Percentiles rank a stretch among this genome's conserved stretches.
Conservation (phyloP, 2,888 invertebrate genomes). For the Cosmia trapezina region DNA sequence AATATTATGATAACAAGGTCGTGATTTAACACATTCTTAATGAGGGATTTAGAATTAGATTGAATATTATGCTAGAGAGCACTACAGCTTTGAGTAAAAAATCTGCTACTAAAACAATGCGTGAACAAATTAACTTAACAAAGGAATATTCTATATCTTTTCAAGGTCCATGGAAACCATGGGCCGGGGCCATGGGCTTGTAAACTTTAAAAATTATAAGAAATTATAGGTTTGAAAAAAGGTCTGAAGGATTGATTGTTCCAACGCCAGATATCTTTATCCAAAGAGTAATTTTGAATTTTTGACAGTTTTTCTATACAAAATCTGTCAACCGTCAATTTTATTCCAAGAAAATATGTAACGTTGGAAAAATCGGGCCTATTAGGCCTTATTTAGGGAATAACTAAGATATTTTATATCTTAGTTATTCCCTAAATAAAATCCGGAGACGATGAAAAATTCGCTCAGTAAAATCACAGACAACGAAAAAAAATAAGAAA, state of each 20-base stretch:
- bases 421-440: neutral
- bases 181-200: no score
- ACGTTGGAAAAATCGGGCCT: no score
- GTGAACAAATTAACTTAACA: neutral
- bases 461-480: neutral
- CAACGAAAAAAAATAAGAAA: neutral
- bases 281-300: no score
- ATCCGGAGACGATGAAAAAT: neutral
- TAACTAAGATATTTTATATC: no score
- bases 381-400: no score
- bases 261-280: no score
- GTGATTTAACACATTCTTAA: slow-evolving; percentile 1
- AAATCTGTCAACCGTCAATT: no score
- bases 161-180: neutral
- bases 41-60: neutral
- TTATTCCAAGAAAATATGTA: no score
- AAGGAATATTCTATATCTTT: neutral
- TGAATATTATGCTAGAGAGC: neutral
- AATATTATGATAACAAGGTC: slow-evolving; percentile 33
- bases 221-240: neutral
- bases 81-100: neutral
- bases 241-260: no score
- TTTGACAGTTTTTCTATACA: no score
- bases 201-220: neutral
- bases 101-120: neutral